phyloP scores from a whole-genome alignment of 1,140 invertebrate species.

The Drosophila burlai region DNA sequence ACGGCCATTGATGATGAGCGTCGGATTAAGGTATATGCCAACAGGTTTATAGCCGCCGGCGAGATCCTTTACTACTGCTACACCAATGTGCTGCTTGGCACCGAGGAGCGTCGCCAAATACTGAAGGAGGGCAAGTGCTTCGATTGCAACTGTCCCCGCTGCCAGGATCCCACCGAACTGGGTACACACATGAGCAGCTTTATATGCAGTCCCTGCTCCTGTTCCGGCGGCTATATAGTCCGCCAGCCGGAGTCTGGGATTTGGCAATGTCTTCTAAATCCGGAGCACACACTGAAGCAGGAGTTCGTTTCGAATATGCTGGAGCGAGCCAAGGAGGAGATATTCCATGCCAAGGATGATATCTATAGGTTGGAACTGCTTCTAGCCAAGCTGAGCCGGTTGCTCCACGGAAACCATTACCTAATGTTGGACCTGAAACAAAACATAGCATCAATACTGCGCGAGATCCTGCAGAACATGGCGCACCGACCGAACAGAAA shows the following conservation, averaged over 20 bases:
- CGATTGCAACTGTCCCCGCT: conserved; percentile 88
- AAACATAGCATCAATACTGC: conserved; percentile 87
- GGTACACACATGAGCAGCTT: conserved; percentile 89
- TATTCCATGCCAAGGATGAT: conserved; percentile 83
- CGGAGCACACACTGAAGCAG: conserved; percentile 54
- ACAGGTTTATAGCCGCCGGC: conserved; percentile 87
- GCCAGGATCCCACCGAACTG: conserved; percentile 89
- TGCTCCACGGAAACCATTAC: conserved; percentile 89
- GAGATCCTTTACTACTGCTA: conserved; percentile 91
- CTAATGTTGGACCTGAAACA: conserved; percentile 89
- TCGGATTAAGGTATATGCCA: conserved; percentile 88
- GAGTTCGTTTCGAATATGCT: conserved; percentile 69
- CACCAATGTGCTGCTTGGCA: conserved; percentile 90
- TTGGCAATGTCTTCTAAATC: conserved; percentile 71
- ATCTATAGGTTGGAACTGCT: conserved; percentile 86
- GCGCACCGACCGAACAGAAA: conserved; percentile 86
- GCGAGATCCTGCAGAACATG: conserved; percentile 86
- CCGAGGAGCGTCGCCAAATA: conserved; percentile 88
- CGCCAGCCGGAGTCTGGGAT: conserved; percentile 33
- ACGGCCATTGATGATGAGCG: conserved; percentile 88
- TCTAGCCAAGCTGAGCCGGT: conserved; percentile 86
- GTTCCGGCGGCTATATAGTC: conserved; percentile 55
- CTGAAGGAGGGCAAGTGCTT: conserved; percentile 91
- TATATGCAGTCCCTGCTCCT: conserved; percentile 86
- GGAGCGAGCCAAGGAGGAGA: conserved; percentile 85